A percentile compares a stretch with the other conserved stretches of the same genome.
These are phyloP conservation scores for Eulemur mongoz DNA, from an alignment of 2,797 vertebrate species.

Conservation along the genomic window DNA sequence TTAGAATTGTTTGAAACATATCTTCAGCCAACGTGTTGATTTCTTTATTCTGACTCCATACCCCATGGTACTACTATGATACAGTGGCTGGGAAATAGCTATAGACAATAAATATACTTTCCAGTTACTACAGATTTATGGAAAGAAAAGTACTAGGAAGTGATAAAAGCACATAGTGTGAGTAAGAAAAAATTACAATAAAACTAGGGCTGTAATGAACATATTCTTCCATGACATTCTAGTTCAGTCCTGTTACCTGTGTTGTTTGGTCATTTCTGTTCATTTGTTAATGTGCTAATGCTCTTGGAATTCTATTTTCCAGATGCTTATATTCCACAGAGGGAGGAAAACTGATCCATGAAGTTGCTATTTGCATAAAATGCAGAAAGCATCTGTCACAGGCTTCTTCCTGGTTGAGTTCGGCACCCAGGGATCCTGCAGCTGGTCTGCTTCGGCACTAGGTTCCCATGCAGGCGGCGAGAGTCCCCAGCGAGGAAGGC, in stretches of 20 bases:
- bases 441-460: conserved; percentile 59
- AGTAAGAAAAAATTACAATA: neutral
- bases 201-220: neutral
- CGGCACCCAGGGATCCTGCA: conserved; percentile 67
- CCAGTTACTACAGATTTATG: neutral
- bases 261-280: conserved; percentile 60
- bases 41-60: conserved; percentile 11
- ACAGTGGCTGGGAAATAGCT: neutral
- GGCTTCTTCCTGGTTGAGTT: conserved; percentile 68
- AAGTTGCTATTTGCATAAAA: conserved; percentile 85
- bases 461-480: conserved; percentile 47
- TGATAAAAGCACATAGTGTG: neutral
- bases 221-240: neutral
- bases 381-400: conserved; percentile 82
- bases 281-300: neutral
- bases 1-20: conserved; percentile 58
- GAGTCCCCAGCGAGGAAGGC: neutral
- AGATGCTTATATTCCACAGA: conserved; percentile 81
- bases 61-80: neutral
- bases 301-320: conserved; percentile 83
- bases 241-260: neutral
- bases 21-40: conserved; percentile 38
- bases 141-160: neutral
- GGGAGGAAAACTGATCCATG: conserved; percentile 84
- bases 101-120: neutral